A percentile compares a stretch with the other conserved stretches of the same genome.
Conservation (phyloP, 1,140 invertebrate genomes). For the Coptotermes formosanus region DNA sequence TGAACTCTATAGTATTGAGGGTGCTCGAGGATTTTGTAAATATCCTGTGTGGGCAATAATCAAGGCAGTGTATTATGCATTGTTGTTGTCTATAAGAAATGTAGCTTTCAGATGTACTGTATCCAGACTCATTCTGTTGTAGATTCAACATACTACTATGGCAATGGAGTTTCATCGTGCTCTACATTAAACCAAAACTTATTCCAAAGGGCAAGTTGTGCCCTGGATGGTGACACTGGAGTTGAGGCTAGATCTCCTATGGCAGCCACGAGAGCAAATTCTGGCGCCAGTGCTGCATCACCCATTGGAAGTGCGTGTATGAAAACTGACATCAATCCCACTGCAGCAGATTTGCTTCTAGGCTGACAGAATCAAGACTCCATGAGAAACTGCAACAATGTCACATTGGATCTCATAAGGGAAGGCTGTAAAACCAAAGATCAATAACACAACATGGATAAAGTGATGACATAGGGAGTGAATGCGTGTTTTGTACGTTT, state of each 20-base stretch:
- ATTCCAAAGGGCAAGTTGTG: conserved; percentile 22
- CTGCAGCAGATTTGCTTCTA: conserved; percentile 20
- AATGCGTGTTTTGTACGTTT: not conserved
- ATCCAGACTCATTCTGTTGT: too few species aligned
- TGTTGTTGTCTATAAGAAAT: too few species aligned
- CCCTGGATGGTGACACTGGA: conserved; percentile 40
- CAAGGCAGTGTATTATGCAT: too few species aligned
- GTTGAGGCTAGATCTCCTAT: conserved; percentile 60
- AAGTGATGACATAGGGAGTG: conserved; percentile 1
- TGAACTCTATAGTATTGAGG: too few species aligned
- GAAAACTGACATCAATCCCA: conserved; percentile 47
- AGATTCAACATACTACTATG: conserved; percentile 68
- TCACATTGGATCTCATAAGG: conserved; percentile 20
- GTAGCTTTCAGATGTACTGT: too few species aligned
- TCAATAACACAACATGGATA: not conserved
- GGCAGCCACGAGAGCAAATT: conserved; percentile 68
- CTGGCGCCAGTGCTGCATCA: conserved; percentile 66
- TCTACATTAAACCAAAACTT: conserved; percentile 23
- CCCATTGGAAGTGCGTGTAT: conserved; percentile 69
- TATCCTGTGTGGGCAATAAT: too few species aligned
- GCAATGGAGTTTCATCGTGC: conserved; percentile 45
- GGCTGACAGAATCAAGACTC: conserved; percentile 23
- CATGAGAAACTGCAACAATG: not conserved
- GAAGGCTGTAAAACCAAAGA: conserved; percentile 31
- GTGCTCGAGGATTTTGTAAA: too few species aligned